Evolutionary conservation across 2,797 vertebrate genomes (phyloP).

Genomic region (Rhinoraja longicauda): DNA sequence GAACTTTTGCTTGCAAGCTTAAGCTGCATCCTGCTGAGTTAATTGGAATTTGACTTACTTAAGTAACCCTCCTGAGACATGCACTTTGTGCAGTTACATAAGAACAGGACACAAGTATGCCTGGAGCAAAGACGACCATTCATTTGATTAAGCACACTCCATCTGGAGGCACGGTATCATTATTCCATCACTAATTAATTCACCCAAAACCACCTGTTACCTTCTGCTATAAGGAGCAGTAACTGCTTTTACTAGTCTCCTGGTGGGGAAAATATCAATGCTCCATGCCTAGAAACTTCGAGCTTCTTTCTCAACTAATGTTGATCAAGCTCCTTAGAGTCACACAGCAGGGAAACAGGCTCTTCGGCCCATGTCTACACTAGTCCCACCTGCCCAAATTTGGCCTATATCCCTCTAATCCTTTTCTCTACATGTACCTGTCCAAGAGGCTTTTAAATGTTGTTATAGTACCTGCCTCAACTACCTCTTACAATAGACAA

Average conservation of each 20-base stretch:
- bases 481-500: too few relatives aligned
- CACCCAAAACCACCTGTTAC: not conserved
- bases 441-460: too few relatives aligned
- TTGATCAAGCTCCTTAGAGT: not conserved
- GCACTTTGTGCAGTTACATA: not conserved
- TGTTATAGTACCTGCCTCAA: too few relatives aligned
- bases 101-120: not conserved
- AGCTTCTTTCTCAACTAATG: not conserved
- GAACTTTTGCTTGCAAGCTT: not conserved
- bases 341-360: too few relatives aligned
- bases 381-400: too few relatives aligned
- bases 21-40: not conserved
- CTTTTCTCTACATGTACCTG: too few relatives aligned
- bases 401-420: too few relatives aligned
- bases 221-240: not conserved
- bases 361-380: too few relatives aligned
- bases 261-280: not conserved
- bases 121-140: not conserved
- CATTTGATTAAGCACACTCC: not conserved
- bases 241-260: not conserved
- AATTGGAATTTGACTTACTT: not conserved
- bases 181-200: not conserved
- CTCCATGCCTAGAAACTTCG: not conserved
- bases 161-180: not conserved
- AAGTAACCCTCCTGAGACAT: not conserved